Evolutionary conservation across 2,113 vertebrate species (phyloP).

Genomic region (Tetrao urogallus): DNA sequence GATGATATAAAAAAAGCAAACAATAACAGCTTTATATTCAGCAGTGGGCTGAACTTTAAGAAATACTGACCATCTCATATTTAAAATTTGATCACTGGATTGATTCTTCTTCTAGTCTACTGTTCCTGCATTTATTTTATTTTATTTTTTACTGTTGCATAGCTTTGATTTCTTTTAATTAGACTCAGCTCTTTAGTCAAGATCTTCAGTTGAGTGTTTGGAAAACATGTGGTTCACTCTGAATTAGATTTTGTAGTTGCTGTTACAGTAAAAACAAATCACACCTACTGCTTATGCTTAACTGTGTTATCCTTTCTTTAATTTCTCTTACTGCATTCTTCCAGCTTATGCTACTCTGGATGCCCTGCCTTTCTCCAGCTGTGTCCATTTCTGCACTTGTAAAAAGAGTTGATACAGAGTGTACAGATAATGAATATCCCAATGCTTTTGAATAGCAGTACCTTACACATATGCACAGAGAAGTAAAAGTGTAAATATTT

Average conservation of each 20-base stretch:
- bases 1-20: not conserved
- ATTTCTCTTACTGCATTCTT: not conserved
- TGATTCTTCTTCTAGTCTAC: not conserved
- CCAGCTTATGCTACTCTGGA: not conserved
- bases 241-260: not conserved
- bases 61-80: not conserved
- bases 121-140: not conserved
- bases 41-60: not conserved
- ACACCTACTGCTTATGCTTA: not conserved
- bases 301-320: not conserved
- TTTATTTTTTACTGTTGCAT: not conserved
- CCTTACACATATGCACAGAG: not conserved
- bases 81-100: not conserved
- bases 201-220: not conserved
- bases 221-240: not conserved
- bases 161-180: not conserved
- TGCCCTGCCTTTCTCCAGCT: not conserved
- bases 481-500: not conserved
- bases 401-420: not conserved
- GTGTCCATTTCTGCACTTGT: no score
- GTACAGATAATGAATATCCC: not conserved
- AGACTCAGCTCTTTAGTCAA: not conserved
- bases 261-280: not conserved
- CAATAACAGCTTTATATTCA: not conserved
- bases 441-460: not conserved